These are phyloP conservation scores for Odontothrips loti DNA, from an alignment of 2,888 invertebrate genomes.

Conservation along the genomic window DNA sequence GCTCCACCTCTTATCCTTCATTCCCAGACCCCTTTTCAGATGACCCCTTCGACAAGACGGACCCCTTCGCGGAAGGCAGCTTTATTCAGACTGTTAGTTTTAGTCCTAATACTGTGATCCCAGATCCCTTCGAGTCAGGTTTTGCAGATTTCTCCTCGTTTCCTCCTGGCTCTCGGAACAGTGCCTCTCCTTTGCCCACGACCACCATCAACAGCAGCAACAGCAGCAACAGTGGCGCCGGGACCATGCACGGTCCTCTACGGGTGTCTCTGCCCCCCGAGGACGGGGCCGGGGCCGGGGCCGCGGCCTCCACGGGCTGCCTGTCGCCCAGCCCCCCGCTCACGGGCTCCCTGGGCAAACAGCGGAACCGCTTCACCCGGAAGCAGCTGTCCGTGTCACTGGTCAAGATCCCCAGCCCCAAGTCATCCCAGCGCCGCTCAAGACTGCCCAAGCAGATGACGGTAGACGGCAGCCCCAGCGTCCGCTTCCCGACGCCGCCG, in stretches of 20 bases:
- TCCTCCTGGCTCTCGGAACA: conserved; percentile 28
- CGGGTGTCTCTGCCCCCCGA: conserved; percentile 31
- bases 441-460: conserved; percentile 40
- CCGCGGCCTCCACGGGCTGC: conserved; percentile 20
- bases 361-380: not conserved
- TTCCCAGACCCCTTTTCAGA: conserved; percentile 60
- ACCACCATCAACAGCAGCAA: conserved; percentile 36
- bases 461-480: conserved; percentile 33
- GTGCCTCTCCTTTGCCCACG: conserved; percentile 30
- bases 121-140: conserved; percentile 60
- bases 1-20: conserved; percentile 30
- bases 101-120: conserved; percentile 41
- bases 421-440: conserved; percentile 42
- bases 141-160: conserved; percentile 46
- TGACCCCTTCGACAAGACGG: conserved; percentile 69
- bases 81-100: conserved; percentile 48
- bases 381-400: conserved; percentile 35
- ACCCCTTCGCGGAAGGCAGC: conserved; percentile 59
- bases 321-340: conserved; percentile 37
- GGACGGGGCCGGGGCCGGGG: conserved; percentile 32
- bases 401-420: conserved; percentile 47
- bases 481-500: not conserved
- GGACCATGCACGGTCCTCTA: conserved; percentile 35
- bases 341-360: not conserved
- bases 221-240: conserved; percentile 34